A percentile compares a stretch with the other conserved stretches of the same genome.
phyloP scores from a whole-genome alignment of 2,797 vertebrate species.

The Tapera naevia region DNA sequence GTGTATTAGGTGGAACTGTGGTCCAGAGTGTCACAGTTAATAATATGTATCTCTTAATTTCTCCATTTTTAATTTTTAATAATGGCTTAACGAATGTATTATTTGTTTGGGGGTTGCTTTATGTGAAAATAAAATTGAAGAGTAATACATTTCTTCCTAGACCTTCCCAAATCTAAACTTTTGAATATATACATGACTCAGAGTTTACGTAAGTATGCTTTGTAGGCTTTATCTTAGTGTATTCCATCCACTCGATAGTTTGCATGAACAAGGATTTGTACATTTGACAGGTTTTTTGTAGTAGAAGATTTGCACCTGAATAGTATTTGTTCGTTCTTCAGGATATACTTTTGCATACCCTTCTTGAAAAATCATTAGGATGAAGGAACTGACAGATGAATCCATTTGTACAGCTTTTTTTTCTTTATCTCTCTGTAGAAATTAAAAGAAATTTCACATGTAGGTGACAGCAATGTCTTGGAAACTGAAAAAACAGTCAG shows the following conservation, averaged over 20 bases:
- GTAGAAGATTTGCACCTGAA: neutral
- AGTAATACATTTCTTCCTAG: neutral
- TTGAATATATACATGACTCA: neutral
- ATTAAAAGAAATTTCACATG: neutral
- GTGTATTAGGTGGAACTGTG: neutral
- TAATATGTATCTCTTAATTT: neutral
- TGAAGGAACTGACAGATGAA: neutral
- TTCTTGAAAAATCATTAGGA: neutral
- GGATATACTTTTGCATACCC: neutral
- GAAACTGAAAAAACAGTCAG: neutral
- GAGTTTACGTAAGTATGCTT: neutral
- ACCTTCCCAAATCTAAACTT: neutral
- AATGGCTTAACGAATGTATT: neutral
- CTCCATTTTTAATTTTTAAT: neutral
- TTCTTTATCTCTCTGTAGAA: neutral
- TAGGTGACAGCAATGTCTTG: constrained; percentile 16
- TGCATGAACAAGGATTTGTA: neutral
- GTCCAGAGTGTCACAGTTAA: neutral
- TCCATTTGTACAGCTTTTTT: neutral
- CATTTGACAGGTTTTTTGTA: neutral
- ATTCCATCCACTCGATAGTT: neutral
- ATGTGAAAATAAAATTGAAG: neutral
- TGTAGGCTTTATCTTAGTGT: neutral
- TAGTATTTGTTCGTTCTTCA: neutral
- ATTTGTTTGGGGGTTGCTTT: neutral